Percentiles rank a stretch among this genome's conserved stretches.
phyloP scores from a whole-genome alignment of 2,113 vertebrate genomes.

The Trematocara stigmaticum region DNA sequence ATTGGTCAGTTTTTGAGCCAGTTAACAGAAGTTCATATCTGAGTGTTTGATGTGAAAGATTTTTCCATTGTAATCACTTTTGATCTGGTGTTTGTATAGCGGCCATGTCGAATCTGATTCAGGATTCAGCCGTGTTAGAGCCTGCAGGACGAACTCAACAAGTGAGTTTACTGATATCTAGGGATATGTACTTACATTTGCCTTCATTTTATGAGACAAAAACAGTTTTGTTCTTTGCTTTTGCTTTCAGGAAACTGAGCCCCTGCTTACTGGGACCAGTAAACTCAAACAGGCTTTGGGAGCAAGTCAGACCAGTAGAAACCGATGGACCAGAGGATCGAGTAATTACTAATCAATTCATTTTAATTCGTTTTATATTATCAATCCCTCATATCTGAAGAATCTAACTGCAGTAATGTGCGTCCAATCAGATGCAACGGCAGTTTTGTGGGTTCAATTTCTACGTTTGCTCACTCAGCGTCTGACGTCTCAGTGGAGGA shows the following conservation, averaged over 20 bases:
- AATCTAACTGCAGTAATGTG: neutral
- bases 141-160: constrained; percentile 80
- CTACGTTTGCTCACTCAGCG: constrained; percentile 70
- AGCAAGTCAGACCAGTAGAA: neutral
- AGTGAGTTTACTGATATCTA: constrained; percentile 59
- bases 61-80: neutral
- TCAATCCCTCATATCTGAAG: neutral
- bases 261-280: neutral
- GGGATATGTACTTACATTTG: neutral
- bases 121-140: constrained; percentile 85
- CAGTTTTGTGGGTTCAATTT: constrained; percentile 17
- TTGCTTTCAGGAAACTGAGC: neutral
- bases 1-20: neutral
- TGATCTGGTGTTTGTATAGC: constrained; percentile 61
- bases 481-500: constrained; percentile 88
- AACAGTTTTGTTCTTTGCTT: neutral
- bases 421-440: neutral
- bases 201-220: neutral
- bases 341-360: neutral
- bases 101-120: constrained; percentile 89
- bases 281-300: neutral
- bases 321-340: neutral
- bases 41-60: neutral
- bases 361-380: neutral
- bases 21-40: neutral